Evolutionary conservation across 2,888 invertebrate species (phyloP), one percentile per base, ranked within the genome.

Genomic region (Leucoptera coffeella): DNA sequence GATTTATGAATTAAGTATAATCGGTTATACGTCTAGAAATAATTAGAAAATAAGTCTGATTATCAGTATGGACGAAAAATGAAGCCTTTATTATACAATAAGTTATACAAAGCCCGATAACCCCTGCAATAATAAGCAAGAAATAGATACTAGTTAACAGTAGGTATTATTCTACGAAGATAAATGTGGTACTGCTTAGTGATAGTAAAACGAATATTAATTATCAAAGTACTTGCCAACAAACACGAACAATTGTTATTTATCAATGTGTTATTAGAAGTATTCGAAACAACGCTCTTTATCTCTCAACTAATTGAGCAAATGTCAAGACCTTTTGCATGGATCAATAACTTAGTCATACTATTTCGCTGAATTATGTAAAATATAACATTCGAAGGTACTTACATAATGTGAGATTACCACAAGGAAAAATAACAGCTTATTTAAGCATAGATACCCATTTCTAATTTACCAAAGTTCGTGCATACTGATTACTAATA

Each of bases 261-360:
- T n/a, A 2, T 19, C 19, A n/a, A 19, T 10, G 19, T n/a, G 8
- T 19, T 8, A 19, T 31, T 33, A 35, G 28, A 32, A 40, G 35
- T 33, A 38, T 37, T 35, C 25, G 27, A 26, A 24, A 27, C 22
- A 21, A 7, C 5, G 20, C 20, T 23, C 24, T 27, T 43, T 49
- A 50, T 53, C 49, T 9, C 8, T 14, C 13, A 20, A 32, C 6
- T 20, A 10, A 14, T 35, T 45, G 39, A 42, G 41, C 45, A 50
- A 50, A 39, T 41, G 47, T 50, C 49, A 33, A 34, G 50, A 51
- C 49, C 50, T 49, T 42, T 25, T 24, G 14, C 15, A 26, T 17
- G 22, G 23, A 30, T 22, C 23, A 12, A 24, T 9, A 17, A 7
- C 9, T 17, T 7, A 17, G 6, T 17, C 17, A 7, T 17, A 17